Evolutionary conservation across 92 coral and sea anemone species (phyloP).

Genomic region (Nematostella vectensis): DNA sequence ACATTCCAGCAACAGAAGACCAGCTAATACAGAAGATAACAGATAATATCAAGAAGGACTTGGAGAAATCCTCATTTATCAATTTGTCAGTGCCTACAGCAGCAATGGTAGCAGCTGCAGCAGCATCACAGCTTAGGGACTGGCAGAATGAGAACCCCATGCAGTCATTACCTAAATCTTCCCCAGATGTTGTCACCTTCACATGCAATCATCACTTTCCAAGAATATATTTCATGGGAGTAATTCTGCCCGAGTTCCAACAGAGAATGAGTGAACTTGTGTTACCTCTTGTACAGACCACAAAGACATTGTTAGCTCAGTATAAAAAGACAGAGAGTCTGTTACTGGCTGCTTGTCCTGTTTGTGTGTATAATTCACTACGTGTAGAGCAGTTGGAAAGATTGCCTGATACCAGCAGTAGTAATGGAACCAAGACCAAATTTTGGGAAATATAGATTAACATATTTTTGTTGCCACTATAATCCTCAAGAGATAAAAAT

Average conservation of each 20-base stretch:
- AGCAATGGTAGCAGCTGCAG: constrained; percentile 85
- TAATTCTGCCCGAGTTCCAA: constrained; percentile 85
- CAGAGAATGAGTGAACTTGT: constrained; percentile 79
- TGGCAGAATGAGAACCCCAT: constrained; percentile 28
- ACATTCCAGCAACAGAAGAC: constrained; percentile 23
- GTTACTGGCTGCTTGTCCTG: constrained; percentile 82
- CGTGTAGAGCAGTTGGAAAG: constrained; percentile 60
- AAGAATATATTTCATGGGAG: constrained; percentile 61
- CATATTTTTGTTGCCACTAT: no score
- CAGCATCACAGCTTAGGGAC: constrained; percentile 71
- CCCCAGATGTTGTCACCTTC: constrained; percentile 68
- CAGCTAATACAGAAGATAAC: constrained; percentile 78
- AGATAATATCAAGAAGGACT: constrained; percentile 79
- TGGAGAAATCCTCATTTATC: constrained; percentile 60
- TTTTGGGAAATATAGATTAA: constrained; percentile 47
- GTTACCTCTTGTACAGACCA: constrained; percentile 57
- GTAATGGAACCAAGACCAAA: constrained; percentile 34
- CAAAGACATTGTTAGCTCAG: constrained; percentile 44
- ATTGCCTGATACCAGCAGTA: constrained; percentile 7
- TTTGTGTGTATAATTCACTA: constrained; percentile 86
- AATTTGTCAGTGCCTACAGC: constrained; percentile 74
- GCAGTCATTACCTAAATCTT: constrained; percentile 7
- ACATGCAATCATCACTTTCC: constrained; percentile 93
- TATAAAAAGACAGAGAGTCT: constrained; percentile 44
- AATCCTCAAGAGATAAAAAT: no score